phyloP scores from a whole-genome alignment of 1,140 invertebrate species.

The Brachionus calyciflorus region DNA sequence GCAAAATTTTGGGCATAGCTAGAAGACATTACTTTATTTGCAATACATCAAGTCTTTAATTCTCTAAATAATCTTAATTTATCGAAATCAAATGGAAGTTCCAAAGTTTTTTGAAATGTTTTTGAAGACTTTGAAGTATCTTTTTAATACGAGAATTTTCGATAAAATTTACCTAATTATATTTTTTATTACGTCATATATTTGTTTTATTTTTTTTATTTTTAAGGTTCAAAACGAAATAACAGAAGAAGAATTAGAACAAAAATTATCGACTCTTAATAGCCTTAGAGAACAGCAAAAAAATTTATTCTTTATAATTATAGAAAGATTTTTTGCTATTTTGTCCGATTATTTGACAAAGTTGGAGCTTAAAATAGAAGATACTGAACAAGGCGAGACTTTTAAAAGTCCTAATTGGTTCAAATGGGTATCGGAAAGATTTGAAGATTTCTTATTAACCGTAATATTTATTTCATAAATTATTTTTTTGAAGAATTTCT shows the following conservation, averaged over 20 bases:
- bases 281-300: slow-evolving; percentile 36
- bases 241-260: slow-evolving; percentile 41
- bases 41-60: no score
- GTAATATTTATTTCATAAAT: not conserved
- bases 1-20: no score
- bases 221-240: slow-evolving; percentile 23
- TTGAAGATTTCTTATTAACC: slow-evolving; percentile 36
- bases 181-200: not conserved
- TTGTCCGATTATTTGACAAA: slow-evolving; percentile 31
- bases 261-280: slow-evolving; percentile 20
- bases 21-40: no score
- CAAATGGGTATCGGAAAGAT: slow-evolving; percentile 39
- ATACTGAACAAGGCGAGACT: slow-evolving; percentile 15
- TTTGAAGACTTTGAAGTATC: no score
- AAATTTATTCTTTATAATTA: slow-evolving; percentile 37
- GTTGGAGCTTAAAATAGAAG: slow-evolving; percentile 17
- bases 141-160: no score
- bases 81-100: no score
- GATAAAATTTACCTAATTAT: not conserved
- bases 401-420: slow-evolving; percentile 27
- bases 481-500: not conserved
- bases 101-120: no score
- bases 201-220: not conserved
- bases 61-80: no score
- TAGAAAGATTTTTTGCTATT: slow-evolving; percentile 3